Conservation (phyloP, 1,140 invertebrate species). For the Drosophila kepulauana region DNA sequence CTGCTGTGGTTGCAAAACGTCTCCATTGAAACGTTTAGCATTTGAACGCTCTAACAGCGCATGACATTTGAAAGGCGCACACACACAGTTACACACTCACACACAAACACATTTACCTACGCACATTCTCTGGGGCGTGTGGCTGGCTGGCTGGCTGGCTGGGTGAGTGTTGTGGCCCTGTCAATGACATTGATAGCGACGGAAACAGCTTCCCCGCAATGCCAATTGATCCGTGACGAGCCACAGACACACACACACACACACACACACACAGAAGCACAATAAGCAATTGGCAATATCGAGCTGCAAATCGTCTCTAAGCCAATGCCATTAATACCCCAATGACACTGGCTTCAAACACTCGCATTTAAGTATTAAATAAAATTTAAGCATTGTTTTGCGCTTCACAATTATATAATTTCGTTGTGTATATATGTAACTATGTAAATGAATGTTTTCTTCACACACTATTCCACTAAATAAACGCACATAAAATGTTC, state of each 20-base stretch:
- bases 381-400: neutral
- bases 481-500: neutral
- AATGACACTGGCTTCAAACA: constrained; percentile 23
- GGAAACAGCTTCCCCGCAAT: constrained; percentile 29
- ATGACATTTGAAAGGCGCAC: constrained; percentile 74
- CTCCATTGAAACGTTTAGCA: constrained; percentile 69
- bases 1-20: constrained; percentile 62
- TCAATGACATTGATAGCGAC: constrained; percentile 68
- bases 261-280: neutral
- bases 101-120: constrained; percentile 1
- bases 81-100: constrained; percentile 24
- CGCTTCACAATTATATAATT: neutral
- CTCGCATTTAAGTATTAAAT: constrained; percentile 2
- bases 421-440: neutral
- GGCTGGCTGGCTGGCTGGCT: constrained; percentile 14
- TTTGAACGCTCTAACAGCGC: constrained; percentile 75
- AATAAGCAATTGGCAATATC: constrained; percentile 42
- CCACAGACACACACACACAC: neutral
- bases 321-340: constrained; percentile 4
- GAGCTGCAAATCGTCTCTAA: constrained; percentile 42
- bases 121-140: neutral
- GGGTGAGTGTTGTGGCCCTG: constrained; percentile 23
- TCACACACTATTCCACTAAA: neutral
- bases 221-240: constrained; percentile 63
- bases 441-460: constrained; percentile 6